These are phyloP conservation scores for Hetaerina titia DNA, from an alignment of 2,888 invertebrate species.

Conservation along the genomic window DNA sequence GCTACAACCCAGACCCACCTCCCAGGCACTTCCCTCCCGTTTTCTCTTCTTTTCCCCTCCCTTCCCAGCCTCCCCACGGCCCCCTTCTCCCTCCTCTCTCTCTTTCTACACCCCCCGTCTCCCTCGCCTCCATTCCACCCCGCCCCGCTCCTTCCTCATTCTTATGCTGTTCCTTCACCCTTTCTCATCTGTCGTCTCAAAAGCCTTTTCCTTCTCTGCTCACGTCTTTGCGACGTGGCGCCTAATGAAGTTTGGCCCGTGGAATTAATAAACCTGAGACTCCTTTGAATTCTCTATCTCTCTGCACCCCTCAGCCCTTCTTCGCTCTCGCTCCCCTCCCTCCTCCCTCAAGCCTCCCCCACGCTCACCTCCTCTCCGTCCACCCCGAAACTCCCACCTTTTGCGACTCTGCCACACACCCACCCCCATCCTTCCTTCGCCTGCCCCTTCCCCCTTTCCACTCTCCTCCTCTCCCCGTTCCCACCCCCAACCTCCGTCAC, in stretches of 20 bases:
- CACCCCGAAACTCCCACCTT: not conserved
- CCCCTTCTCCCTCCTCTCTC: not conserved
- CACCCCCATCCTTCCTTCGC: not conserved
- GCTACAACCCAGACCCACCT: slow-evolving; percentile 4
- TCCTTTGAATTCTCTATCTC: slow-evolving; percentile 63
- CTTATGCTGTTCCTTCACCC: slow-evolving; percentile 62
- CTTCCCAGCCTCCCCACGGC: not conserved
- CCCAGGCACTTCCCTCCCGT: not conserved
- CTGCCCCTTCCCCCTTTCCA: not conserved
- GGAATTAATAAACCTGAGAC: slow-evolving; percentile 67
- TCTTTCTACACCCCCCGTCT: too few species aligned
- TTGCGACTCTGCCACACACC: not conserved
- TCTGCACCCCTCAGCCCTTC: not conserved
- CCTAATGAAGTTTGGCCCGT: slow-evolving; percentile 67
- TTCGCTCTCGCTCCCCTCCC: not conserved
- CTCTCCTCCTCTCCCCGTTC: not conserved
- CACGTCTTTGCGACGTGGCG: slow-evolving; percentile 67
- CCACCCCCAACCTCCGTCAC: not conserved
- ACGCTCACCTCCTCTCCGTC: not conserved
- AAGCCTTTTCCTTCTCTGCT: slow-evolving; percentile 64
- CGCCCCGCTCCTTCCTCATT: slow-evolving; percentile 34
- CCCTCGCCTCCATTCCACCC: not conserved
- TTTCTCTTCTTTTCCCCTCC: not conserved
- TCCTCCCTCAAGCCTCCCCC: not conserved
- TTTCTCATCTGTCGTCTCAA: slow-evolving; percentile 66